Evolutionary conservation across 2,113 vertebrate species (phyloP).

Genomic region (Halcyon malimbica): DNA sequence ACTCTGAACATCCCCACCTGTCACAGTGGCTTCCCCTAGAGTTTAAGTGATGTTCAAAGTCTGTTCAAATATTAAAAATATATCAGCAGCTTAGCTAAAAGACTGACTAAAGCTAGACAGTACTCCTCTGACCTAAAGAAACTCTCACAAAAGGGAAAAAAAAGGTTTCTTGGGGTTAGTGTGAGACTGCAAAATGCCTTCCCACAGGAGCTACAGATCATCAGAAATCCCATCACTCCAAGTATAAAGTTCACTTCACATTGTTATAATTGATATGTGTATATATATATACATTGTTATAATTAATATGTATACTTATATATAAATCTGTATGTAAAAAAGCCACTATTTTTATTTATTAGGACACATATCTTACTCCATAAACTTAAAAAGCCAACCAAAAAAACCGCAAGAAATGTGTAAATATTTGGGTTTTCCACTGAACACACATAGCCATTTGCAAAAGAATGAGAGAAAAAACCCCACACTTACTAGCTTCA

Average conservation of each 20-base stretch:
- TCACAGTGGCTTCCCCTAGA: background rate
- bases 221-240: background rate
- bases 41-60: slow-evolving; percentile 22
- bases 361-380: background rate
- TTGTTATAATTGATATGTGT: background rate
- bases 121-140: slow-evolving; percentile 22
- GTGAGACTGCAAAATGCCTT: background rate
- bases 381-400: background rate
- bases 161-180: background rate
- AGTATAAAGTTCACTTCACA: background rate
- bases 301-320: background rate
- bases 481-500: background rate
- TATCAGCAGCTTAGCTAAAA: background rate
- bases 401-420: background rate
- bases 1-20: background rate
- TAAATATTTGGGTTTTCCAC: background rate
- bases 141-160: background rate
- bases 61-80: slow-evolving; percentile 12
- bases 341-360: background rate
- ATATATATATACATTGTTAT: background rate
- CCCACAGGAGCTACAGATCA: background rate
- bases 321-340: background rate
- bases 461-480: background rate
- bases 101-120: background rate
- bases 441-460: background rate